phyloP scores from a whole-genome alignment of 2,797 vertebrate species.

The Sebastes kiyomatsui region DNA sequence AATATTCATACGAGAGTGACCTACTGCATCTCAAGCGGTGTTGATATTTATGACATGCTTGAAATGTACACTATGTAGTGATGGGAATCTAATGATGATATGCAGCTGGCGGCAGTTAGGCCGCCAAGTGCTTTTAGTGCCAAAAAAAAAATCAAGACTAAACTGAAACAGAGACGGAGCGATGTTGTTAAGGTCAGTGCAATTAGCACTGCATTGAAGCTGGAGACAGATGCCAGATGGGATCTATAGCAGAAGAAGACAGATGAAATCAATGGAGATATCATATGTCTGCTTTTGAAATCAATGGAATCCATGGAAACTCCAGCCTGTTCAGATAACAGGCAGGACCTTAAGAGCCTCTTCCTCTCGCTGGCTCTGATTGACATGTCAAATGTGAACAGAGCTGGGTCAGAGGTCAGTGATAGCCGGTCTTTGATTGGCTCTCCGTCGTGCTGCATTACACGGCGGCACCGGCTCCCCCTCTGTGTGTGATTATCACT shows the following conservation, averaged over 20 bases:
- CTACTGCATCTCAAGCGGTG: slow-evolving; percentile 28
- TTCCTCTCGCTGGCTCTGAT: slow-evolving; percentile 17
- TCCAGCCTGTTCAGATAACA: slow-evolving; percentile 16
- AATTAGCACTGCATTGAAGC: slow-evolving; percentile 46
- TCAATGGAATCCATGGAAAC: slow-evolving; percentile 53
- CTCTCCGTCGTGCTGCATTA: slow-evolving; percentile 22
- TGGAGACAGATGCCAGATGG: slow-evolving; percentile 32
- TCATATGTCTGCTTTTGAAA: slow-evolving; percentile 47
- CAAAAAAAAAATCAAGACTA: slow-evolving; percentile 7
- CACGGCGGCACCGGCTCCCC: slow-evolving; percentile 6
- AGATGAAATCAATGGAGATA: slow-evolving; percentile 52
- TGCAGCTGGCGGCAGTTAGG: slow-evolving; percentile 33
- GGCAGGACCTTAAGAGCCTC: neutral
- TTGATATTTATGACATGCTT: slow-evolving; percentile 54
- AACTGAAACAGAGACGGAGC: slow-evolving; percentile 2
- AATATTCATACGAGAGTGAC: slow-evolving; percentile 9
- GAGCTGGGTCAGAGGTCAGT: slow-evolving; percentile 38
- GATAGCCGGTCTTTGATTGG: slow-evolving; percentile 44
- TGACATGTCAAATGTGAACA: slow-evolving; percentile 50
- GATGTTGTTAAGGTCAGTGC: slow-evolving; percentile 41
- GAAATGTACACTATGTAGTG: slow-evolving; percentile 43
- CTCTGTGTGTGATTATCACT: slow-evolving; percentile 56
- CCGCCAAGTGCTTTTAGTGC: slow-evolving; percentile 19
- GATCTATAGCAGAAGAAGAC: slow-evolving; percentile 34
- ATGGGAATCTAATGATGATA: slow-evolving; percentile 49